phyloP scores from a whole-genome alignment of 2,888 invertebrate species.

The Nomada goodeniana region DNA sequence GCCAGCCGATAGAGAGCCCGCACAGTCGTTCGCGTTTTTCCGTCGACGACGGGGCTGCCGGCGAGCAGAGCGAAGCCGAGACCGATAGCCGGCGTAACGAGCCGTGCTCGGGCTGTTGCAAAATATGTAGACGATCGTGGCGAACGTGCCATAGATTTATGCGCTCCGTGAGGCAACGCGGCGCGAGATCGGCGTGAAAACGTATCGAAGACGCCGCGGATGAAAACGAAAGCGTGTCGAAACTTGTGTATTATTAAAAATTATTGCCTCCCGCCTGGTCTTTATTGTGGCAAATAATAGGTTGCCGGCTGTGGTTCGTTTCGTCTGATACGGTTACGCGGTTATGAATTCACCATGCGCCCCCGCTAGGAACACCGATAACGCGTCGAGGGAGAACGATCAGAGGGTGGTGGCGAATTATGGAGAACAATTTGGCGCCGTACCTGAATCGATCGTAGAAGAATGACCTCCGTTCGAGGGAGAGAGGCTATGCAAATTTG shows the following conservation, averaged over 20 bases:
- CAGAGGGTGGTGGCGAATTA: slow-evolving; percentile 28
- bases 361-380: neutral
- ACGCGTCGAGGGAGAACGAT: no score
- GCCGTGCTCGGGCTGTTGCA: slow-evolving; percentile 56
- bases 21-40: neutral
- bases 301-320: slow-evolving; percentile 10
- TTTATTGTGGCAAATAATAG: slow-evolving; percentile 24
- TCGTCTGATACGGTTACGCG: neutral
- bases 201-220: slow-evolving; percentile 16
- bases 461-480: neutral
- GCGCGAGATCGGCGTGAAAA: slow-evolving; percentile 42
- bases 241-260: slow-evolving; percentile 45
- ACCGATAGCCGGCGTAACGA: slow-evolving; percentile 47
- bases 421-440: no score
- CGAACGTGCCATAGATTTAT: slow-evolving; percentile 57
- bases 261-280: slow-evolving; percentile 21
- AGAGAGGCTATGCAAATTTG: neutral
- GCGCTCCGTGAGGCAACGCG: slow-evolving; percentile 50
- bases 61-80: slow-evolving; percentile 6
- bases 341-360: neutral
- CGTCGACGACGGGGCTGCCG: slow-evolving; percentile 19
- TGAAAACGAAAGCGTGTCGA: slow-evolving; percentile 30
- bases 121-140: slow-evolving; percentile 62
- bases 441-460: no score
- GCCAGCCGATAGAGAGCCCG: neutral